Base-by-base conservation (phyloP, 2,888 invertebrate genomes). In the Nymphalis urticae region DNA sequence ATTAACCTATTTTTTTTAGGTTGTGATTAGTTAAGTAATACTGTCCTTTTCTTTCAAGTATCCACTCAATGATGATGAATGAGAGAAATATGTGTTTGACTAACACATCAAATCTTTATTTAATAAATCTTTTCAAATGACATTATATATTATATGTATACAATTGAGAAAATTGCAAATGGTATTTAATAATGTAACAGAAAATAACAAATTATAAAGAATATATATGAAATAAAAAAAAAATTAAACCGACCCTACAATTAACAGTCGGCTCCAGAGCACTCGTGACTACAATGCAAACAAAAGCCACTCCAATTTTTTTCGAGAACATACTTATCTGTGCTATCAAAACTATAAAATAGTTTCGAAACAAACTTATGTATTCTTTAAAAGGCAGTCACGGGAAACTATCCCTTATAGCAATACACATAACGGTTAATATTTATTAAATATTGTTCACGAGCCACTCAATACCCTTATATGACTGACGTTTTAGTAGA, bases 401-500 rank as follows among this genome's bases (percentile, higher is more conserved):
- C 8, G 10, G 13, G n/a, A 59, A 10, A 19, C 19, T 36, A 59
- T n/a, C 13, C n/a, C 32, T 8, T 36, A 42, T 9, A 7, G 0
- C 6, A 9, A 19, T 42, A 10, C 5, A 10, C 3, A 59, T 59
- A 59, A 17, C 10, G 42, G n/a, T 54, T 27, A 54, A 0, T 54
- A 16, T 54, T 27, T 7, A 27, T 54, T 54, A 27, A 54, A 54
- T 27, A 27, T 24, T 59, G 13, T 59, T 21, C 32, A 27, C 47
- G 16, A 32, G 48, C 36, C 17, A 27, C n/a, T 48, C 21, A 36
- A 32, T 36, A 47, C 65, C 47, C 74, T 71, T 70, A 68, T 67
- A 70, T 72, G 68, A 70, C 42, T 68, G 72, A 70, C 62, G 50
- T 68, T 68, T 72, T 70, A 72, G 70, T 67, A 63, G 63, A 69